Evolutionary conservation across 2,113 vertebrate genomes (phyloP).

Genomic region (Nansenia antarctica): DNA sequence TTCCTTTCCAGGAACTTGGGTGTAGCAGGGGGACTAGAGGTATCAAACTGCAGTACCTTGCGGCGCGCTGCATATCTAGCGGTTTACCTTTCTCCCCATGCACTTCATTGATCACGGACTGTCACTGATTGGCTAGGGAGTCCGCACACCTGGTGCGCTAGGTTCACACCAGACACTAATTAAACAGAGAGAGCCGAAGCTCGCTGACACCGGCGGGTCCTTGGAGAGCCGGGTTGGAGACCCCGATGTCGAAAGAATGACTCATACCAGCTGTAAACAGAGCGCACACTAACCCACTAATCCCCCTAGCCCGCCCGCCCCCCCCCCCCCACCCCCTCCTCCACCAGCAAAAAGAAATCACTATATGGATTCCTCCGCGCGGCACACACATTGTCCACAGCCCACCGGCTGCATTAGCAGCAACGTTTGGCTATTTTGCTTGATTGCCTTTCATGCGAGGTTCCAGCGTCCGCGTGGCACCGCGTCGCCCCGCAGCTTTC

Average conservation of each 20-base stretch:
- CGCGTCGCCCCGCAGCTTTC: constrained; percentile 60
- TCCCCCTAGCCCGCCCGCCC: no score
- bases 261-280: no score
- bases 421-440: constrained; percentile 45
- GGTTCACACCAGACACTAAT: no score
- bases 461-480: constrained; percentile 52
- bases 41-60: neutral
- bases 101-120: neutral
- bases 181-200: no score
- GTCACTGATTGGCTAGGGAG: neutral
- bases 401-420: neutral
- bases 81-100: neutral
- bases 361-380: no score
- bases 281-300: no score
- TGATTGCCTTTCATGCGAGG: constrained; percentile 60
- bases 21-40: neutral
- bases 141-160: neutral
- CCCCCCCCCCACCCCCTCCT: no score
- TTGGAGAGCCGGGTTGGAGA: no score
- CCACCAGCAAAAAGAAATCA: no score
- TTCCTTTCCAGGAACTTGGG: neutral
- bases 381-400: neutral
- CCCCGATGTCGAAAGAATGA: no score
- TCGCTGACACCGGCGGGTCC: no score
- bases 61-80: neutral